phyloP scores from a whole-genome alignment of 1,140 invertebrate species.

The Camponotus vicinus region DNA sequence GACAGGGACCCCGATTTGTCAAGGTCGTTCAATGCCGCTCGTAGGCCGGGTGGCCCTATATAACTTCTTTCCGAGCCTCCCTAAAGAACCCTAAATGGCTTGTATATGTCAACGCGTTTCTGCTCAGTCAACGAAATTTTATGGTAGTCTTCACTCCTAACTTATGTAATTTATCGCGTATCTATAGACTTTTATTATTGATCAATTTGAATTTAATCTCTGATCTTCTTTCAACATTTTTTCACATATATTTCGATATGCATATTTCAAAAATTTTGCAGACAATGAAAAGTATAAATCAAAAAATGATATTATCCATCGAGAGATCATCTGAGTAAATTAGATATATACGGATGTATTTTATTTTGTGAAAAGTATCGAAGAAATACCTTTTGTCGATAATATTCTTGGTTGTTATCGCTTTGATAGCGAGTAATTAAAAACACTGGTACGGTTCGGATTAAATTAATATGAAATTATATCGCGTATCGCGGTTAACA shows the following conservation, averaged over 20 bases:
- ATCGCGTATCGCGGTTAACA: constrained; percentile 25
- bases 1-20: constrained; percentile 81
- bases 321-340: not conserved
- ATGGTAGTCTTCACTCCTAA: not conserved
- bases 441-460: not conserved
- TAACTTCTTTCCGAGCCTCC: constrained; percentile 37
- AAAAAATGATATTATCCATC: constrained; percentile 1
- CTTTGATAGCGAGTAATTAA: constrained; percentile 4
- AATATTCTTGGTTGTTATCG: not conserved
- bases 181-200: not conserved
- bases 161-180: not conserved
- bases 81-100: constrained; percentile 50
- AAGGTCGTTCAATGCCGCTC: constrained; percentile 85
- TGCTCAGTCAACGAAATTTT: not conserved
- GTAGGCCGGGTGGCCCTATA: constrained; percentile 73
- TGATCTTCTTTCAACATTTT: not conserved
- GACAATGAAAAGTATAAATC: not conserved
- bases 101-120: not conserved
- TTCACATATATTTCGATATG: too few relatives aligned
- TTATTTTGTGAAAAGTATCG: not conserved
- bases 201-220: not conserved
- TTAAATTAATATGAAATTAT: constrained; percentile 56
- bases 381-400: not conserved
- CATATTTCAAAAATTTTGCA: not conserved
- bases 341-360: not conserved